Evolutionary conservation across 1,140 invertebrate species (phyloP), one percentile per base, ranked within the genome.

Genomic region (Calycopis cecrops): DNA sequence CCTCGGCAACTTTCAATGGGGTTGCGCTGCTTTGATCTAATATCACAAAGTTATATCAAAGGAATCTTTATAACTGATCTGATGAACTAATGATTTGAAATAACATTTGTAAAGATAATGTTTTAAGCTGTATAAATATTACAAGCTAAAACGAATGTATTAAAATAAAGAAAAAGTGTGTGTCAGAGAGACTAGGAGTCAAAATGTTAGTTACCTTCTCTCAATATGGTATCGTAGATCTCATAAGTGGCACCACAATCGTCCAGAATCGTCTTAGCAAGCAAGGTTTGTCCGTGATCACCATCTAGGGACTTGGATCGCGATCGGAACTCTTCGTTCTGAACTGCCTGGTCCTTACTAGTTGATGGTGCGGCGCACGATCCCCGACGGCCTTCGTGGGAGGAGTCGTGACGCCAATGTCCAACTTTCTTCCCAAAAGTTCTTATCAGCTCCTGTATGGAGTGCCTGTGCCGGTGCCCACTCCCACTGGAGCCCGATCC

Each of bases 191-290:
- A 3, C 21, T 28, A 28, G n/a, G n/a, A n/a, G n/a, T n/a, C 21
- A 28, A 28, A 28, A 28, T 28, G 21, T 28, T 28, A 28, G 52
- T 62, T 83, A 94, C 94, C 94, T 94, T 95, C 93, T 88, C 89
- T 90, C 1, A 96, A 84, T 60, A 96, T 96, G 48, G 89, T 89
- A 62, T 96, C 93, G 71, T 92, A 96, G 65, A 96, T 95, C 71
- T 91, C 90, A 73, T 96, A 96, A 9, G 94, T 95, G 9, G 93
- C 90, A 37, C 93, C 94, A 72, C 94, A 94, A 70, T 95, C 94
- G 54, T 90, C 87, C 7, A 91, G 68, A 47, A 85, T 76, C 66
- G 78, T 85, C 48, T 69, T 68, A 9, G 57, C 69, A 18, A 71
- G 35, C 21, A 77, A 60, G 40, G 82, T 74, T 34, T 87, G 87